Conservation (phyloP, 1,140 invertebrate species). For the Chrysoperla carnea region DNA sequence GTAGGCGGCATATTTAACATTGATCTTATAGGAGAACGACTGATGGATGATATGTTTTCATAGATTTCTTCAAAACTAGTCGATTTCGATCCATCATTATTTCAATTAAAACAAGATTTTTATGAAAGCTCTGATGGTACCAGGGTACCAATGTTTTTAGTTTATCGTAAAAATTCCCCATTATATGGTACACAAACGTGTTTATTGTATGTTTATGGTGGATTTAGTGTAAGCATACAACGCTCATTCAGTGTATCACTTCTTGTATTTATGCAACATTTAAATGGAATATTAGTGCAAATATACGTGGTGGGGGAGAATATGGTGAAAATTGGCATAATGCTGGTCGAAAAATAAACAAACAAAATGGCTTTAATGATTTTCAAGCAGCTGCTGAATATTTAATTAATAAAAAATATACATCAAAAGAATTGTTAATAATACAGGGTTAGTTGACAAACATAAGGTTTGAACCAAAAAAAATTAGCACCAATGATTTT, state of each 20-base stretch:
- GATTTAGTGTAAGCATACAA: slow-evolving; percentile 84
- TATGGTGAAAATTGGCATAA: slow-evolving; percentile 98
- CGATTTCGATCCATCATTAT: too few relatives aligned
- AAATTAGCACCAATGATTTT: too few relatives aligned
- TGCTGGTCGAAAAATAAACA: slow-evolving; percentile 77
- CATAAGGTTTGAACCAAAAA: too few relatives aligned
- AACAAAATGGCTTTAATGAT: slow-evolving; percentile 97
- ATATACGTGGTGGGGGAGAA: slow-evolving; percentile 94
- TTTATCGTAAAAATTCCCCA: too few relatives aligned
- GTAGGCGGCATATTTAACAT: too few relatives aligned
- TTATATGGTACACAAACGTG: too few relatives aligned
- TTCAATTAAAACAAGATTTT: slow-evolving; percentile 81
- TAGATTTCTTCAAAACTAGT: too few relatives aligned
- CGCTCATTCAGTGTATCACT: slow-evolving; percentile 70
- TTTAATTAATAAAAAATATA: slow-evolving; percentile 71
- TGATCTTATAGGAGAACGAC: too few relatives aligned
- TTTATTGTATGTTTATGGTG: slow-evolving; percentile 98
- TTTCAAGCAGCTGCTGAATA: slow-evolving; percentile 88
- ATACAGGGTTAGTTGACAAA: slow-evolving; percentile 92
- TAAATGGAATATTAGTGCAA: slow-evolving; percentile 79
- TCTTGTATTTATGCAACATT: slow-evolving; percentile 78
- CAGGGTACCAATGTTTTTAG: slow-evolving; percentile 93
- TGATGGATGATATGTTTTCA: too few relatives aligned
- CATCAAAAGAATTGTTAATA: slow-evolving; percentile 50
- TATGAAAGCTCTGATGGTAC: slow-evolving; percentile 91